Percentiles rank a stretch among this genome's conserved stretches.
Conservation (phyloP, 2,888 invertebrate genomes). For the Sphaerophoria rueppellii region DNA sequence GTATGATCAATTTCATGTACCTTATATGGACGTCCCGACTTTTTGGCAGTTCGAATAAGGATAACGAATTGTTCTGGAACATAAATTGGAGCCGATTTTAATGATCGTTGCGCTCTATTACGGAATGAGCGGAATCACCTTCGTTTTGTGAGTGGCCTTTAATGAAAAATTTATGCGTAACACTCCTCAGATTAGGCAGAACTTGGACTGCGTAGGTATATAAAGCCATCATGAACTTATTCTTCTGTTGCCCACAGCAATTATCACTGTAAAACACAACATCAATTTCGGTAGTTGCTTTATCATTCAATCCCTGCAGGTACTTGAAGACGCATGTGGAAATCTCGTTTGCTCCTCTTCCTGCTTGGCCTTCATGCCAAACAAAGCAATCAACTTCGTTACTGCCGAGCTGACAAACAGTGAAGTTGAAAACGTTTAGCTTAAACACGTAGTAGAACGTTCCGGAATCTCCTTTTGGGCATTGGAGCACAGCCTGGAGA, state of each 20-base stretch:
- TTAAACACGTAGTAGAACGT: conserved; percentile 77
- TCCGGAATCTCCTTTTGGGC: conserved; percentile 71
- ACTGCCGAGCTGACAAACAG: conserved; percentile 75
- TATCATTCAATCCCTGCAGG: conserved; percentile 72
- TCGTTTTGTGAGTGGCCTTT: no score
- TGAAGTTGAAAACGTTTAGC: conserved; percentile 76
- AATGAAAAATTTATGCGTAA: no score
- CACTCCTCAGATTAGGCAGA: conserved; percentile 26
- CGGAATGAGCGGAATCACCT: no score
- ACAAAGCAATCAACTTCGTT: conserved; percentile 65
- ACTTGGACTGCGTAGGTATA: conserved; percentile 21
- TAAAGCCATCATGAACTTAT: conserved; percentile 23
- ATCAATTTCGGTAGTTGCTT: conserved; percentile 40
- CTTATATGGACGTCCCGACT: no score
- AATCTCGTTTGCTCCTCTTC: conserved; percentile 45
- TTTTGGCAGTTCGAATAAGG: no score
- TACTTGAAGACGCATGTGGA: conserved; percentile 73
- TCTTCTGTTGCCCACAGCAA: conserved; percentile 74
- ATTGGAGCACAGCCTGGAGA: conserved; percentile 76
- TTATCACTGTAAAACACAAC: conserved; percentile 77
- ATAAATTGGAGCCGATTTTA: conserved; percentile 21
- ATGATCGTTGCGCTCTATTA: no score
- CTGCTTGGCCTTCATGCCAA: conserved; percentile 77
- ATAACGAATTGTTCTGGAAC: not conserved
- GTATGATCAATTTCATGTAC: no score